Conservation (phyloP, 2,888 invertebrate species). For the Aphidoletes aphidimyza region DNA sequence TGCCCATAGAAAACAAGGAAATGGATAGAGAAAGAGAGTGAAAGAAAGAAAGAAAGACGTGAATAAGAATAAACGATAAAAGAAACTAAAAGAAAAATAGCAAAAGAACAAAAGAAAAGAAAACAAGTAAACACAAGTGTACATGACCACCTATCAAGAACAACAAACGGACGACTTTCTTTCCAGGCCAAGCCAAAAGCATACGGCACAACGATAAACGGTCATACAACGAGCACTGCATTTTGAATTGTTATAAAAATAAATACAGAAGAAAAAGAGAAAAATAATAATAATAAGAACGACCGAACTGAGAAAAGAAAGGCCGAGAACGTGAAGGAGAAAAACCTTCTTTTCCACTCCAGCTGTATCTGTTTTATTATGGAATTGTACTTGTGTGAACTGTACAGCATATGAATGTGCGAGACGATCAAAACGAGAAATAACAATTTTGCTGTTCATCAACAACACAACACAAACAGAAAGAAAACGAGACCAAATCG, state of each 20-base stretch:
- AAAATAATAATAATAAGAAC: too few relatives aligned
- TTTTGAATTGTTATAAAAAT: slow-evolving; percentile 41
- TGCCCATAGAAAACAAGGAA: too few relatives aligned
- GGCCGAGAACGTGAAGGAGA: neutral
- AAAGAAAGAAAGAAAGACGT: neutral
- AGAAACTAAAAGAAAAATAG: neutral
- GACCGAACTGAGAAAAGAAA: slow-evolving; percentile 7
- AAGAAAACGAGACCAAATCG: neutral
- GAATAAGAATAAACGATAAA: neutral
- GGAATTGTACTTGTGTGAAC: neutral
- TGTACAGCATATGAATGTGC: neutral
- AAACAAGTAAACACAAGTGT: slow-evolving; percentile 50
- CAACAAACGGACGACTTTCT: slow-evolving; percentile 29
- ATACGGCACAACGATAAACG: neutral
- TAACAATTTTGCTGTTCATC: neutral
- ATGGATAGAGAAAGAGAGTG: neutral
- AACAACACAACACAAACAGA: neutral
- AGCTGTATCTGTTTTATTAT: neutral
- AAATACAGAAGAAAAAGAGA: neutral
- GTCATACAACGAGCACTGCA: slow-evolving; percentile 31
- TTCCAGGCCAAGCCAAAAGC: slow-evolving; percentile 9
- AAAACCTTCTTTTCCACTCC: neutral
- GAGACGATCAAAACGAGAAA: slow-evolving; percentile 9
- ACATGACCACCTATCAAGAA: slow-evolving; percentile 54
- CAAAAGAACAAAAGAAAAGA: neutral